A percentile compares a stretch with the other conserved stretches of the same genome.
Evolutionary conservation across 2,113 vertebrate genomes (phyloP).

Genomic region (Pyxicephalus adspersus): DNA sequence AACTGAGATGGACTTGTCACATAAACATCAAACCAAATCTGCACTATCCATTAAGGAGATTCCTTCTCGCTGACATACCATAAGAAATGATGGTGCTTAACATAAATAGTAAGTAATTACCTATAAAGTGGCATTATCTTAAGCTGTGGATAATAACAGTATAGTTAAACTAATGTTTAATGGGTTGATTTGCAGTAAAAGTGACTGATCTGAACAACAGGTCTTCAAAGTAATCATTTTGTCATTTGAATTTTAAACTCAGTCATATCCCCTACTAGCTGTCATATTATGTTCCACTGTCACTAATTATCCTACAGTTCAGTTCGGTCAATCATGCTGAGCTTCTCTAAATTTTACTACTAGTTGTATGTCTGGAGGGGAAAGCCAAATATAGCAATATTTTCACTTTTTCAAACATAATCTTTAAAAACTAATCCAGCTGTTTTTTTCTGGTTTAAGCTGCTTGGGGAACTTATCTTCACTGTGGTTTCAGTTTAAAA

Average conservation of each 20-base stretch:
- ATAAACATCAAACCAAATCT: too few species aligned
- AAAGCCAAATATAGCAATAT: conserved; percentile 12
- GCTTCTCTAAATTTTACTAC: not conserved
- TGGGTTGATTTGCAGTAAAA: not conserved
- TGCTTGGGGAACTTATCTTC: not conserved
- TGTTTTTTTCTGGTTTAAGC: conserved; percentile 10
- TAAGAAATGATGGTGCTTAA: conserved; percentile 27
- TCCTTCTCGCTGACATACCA: not conserved
- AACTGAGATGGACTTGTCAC: too few species aligned
- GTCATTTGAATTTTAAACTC: not conserved
- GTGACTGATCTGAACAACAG: not conserved
- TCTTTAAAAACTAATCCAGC: conserved; percentile 8
- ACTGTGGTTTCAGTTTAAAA: too few species aligned
- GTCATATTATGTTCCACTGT: not conserved
- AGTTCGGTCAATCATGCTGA: conserved; percentile 4
- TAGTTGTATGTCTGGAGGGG: not conserved
- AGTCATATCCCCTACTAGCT: not conserved
- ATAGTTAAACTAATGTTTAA: conserved; percentile 13
- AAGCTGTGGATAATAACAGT: conserved; percentile 1
- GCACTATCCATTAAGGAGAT: too few species aligned
- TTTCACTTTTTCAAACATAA: conserved; percentile 3
- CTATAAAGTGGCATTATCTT: not conserved
- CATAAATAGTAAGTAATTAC: not conserved
- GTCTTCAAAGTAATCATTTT: not conserved
- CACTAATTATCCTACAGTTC: not conserved